Base-by-base conservation (phyloP, 2,113 vertebrate species). In the Apeltes quadracus region DNA sequence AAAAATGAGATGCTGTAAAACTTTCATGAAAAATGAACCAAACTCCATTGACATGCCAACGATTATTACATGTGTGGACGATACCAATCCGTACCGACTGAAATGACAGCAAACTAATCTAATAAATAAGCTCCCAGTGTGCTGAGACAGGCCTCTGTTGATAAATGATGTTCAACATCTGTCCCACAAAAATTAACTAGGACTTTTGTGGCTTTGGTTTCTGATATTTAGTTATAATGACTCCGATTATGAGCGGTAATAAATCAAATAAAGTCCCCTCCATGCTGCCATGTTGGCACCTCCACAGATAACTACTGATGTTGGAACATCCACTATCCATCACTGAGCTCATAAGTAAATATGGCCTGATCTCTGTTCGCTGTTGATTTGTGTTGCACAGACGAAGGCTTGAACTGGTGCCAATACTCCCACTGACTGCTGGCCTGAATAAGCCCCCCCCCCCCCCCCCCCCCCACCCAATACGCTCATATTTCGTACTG, bases 331-430 rank as follows among this genome's bases (percentile, higher is more conserved):
- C n/a, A n/a, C 29, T 55, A 78, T 87, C 80, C 70, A 73, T 87
- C 84, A 73, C 69, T 46, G 58, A 48, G 67, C 67, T 34, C 75
- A 68, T 54, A 34, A 83, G 78, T 75, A 80, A 83, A 75, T 80
- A 73, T 34, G n/a, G n/a, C 25, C 34, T 72, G 74, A 81, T 77
- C 69, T 76, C 74, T 54, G 69, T 48, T 83, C 76, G 65, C 50
- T 68, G 72, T 85, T 81, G 86, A 84, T 79, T 83, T 55, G 74
- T 58, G 79, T 34, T 71, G 69, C 67, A 66, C 78, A 83, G 55
- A 63, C 51, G 70, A 76, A 50, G 61, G 25, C 13, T 67, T 79
- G 83, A 85, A 71, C 59, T 41, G 12, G 25, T 36, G 78, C 83
- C 86, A 7, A 15, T 57, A 22, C 32, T 63, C 68, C 78, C 34